Evolutionary conservation across 2,113 vertebrate species (phyloP).

Genomic region (Dissostichus mawsoni): DNA sequence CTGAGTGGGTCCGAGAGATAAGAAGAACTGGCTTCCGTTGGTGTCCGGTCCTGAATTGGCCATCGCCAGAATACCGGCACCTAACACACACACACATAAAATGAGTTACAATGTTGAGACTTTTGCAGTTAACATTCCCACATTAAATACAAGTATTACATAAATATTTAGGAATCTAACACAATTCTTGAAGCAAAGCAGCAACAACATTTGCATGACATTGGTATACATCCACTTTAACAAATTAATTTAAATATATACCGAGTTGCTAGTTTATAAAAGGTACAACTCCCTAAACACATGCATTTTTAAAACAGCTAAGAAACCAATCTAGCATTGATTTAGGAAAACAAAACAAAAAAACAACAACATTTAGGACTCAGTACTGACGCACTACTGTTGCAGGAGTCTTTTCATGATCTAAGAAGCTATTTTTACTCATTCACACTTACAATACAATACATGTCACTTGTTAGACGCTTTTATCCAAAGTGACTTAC

Average conservation of each 20-base stretch:
- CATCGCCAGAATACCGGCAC: slow-evolving; percentile 96
- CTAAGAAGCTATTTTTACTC: too few relatives aligned
- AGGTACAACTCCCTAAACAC: not conserved
- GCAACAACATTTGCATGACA: not conserved
- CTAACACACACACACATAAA: slow-evolving; percentile 70
- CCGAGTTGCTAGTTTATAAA: not conserved
- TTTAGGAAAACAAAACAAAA: not conserved
- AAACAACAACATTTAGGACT: not conserved
- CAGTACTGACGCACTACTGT: not conserved
- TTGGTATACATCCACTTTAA: not conserved
- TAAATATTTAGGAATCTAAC: not conserved
- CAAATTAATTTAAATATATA: not conserved
- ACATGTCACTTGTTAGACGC: too few relatives aligned
- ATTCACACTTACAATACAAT: too few relatives aligned
- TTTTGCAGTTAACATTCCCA: not conserved
- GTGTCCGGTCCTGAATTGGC: slow-evolving; percentile 95
- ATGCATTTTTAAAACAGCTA: not conserved
- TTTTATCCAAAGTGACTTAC: too few relatives aligned
- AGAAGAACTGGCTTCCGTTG: slow-evolving; percentile 97
- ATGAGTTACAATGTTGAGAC: not conserved
- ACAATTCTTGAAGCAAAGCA: not conserved
- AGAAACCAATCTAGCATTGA: not conserved
- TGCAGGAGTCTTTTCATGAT: not conserved
- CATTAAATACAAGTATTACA: not conserved
- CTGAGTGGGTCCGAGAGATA: slow-evolving; percentile 91